Base-by-base conservation (phyloP, 2,797 vertebrate genomes). In the Myotis pilosus region DNA sequence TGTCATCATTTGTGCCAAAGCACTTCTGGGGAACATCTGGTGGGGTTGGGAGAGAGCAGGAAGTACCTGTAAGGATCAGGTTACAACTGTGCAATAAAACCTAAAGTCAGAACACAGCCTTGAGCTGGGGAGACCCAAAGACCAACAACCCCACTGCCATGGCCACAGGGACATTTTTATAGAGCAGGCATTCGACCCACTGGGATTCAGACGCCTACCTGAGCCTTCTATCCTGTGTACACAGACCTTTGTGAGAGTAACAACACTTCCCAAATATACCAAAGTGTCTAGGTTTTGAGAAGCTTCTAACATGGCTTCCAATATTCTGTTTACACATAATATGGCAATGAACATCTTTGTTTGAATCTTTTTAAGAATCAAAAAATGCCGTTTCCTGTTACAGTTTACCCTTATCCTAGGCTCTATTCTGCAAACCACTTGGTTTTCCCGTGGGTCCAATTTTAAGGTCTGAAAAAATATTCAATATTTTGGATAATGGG, bases 401-500 rank as follows among this genome's bases (percentile, higher is more conserved):
- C 0, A 87, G 53, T 68, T 87, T 10, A 38, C 33, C 84, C 4
- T 64, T 55, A 80, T 33, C 41, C 22, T 55, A 60, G 49, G 49
- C 23, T 74, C 38, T 84, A 38, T 22, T 93, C 8, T 76, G 44
- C 9, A 95, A 82, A 85, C 22, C 53, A 74, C 12, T 76, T 80
- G 88, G 28, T 71, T 90, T 93, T 53, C 66, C 66, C 8, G 41
- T 57, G 49, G 36, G 28, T 33, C 19, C 41, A 74, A 74, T 55
- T 75, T 80, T 68, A 91, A 90, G 20, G 36, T 83, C 41, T 86
- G 47, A 64, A 85, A 57, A 92, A 75, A 76, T 33, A 60, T 11
- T 71, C 74, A 85, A 62, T 71, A 89, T 87, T 91, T 92, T 83
- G 51, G 38, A 86, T 68, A 92, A 85, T 23, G 69, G 62, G 41